Evolutionary conservation across 2,113 vertebrate genomes (phyloP), one percentile per base, ranked within the genome.

Genomic region (Willisornis vidua): DNA sequence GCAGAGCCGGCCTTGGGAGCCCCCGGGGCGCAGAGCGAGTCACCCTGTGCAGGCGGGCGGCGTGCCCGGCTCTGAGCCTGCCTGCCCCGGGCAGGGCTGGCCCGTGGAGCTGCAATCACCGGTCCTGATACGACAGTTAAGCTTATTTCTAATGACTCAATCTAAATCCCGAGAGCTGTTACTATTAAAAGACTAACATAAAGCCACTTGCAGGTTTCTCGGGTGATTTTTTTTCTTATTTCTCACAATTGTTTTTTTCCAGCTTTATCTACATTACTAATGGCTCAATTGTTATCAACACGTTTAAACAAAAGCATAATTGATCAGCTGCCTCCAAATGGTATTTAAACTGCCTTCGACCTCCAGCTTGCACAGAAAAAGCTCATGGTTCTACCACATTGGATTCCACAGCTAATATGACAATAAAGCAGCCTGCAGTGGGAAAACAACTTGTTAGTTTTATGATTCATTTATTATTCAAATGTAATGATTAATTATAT

Each of bases 41-140:
- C 8, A 0, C 8, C 41, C 58, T 37, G 45, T 3, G 4, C 0
- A 0, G 26, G 31, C 6, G 0, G 14, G 17, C 41, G 15, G 41
- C 41, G n/a, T 43, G 59, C n/a, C 46, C 0, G 0, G 45, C 24
- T 31, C 51, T 48, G 51, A 51, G 37, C 17, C 23, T 35, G 58
- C 65, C 43, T 28, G 71, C 68, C 68, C 7, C 54, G 10, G 25
- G 73, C 20, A 0, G 29, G 9, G 51, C 41, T 49, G 28, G 15
- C 46, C 10, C 65, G 14, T 4, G 17, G 2, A 81, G 52, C 70
- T 31, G 73, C 51, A 55, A 23, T 52, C 46, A 72, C n/a, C 74
- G 29, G 29, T 16, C 48, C 10, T 41, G 19, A 33, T 39, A 4
- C 19, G 46, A 86, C 45, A 35, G 43, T 11, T 58, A 52, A 85